Evolutionary conservation across 64 coral and sea anemone genomes (phyloP).

Genomic region (Stichodactyla helianthus): DNA sequence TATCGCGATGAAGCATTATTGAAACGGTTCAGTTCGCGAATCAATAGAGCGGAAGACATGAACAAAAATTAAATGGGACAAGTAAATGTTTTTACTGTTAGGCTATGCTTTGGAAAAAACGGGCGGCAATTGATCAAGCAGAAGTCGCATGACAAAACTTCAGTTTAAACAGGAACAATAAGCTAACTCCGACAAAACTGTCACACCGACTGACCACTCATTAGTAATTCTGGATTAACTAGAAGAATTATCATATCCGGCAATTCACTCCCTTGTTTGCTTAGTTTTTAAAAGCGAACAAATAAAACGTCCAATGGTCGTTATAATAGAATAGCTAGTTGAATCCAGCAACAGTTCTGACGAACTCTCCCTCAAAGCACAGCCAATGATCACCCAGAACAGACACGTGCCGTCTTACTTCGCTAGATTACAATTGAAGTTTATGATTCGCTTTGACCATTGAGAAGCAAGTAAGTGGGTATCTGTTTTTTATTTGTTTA

Average conservation of each 20-base stretch:
- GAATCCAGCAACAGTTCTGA: background rate
- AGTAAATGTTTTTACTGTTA: background rate
- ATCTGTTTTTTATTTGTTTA: too few relatives aligned
- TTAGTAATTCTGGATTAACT: background rate
- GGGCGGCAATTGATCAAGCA: background rate
- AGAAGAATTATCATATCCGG: background rate
- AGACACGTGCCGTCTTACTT: too few relatives aligned
- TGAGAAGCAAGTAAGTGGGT: too few relatives aligned
- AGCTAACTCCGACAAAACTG: too few relatives aligned
- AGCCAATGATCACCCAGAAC: too few relatives aligned
- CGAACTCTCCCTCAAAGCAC: too few relatives aligned
- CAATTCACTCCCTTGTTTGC: background rate
- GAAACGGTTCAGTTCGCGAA: too few relatives aligned
- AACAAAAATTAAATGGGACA: background rate
- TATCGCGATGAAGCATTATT: background rate
- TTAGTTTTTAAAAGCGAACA: background rate
- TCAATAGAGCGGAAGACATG: background rate
- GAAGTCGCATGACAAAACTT: too few relatives aligned
- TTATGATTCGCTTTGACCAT: too few relatives aligned
- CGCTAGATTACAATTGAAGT: too few relatives aligned
- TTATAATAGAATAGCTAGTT: background rate
- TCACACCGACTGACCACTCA: background rate
- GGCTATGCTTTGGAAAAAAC: background rate
- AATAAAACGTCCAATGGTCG: background rate
- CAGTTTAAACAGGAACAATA: too few relatives aligned